Evolutionary conservation across 92 coral and sea anemone species (phyloP), one percentile per base, ranked within the genome.

Genomic region (Porites divaricata): DNA sequence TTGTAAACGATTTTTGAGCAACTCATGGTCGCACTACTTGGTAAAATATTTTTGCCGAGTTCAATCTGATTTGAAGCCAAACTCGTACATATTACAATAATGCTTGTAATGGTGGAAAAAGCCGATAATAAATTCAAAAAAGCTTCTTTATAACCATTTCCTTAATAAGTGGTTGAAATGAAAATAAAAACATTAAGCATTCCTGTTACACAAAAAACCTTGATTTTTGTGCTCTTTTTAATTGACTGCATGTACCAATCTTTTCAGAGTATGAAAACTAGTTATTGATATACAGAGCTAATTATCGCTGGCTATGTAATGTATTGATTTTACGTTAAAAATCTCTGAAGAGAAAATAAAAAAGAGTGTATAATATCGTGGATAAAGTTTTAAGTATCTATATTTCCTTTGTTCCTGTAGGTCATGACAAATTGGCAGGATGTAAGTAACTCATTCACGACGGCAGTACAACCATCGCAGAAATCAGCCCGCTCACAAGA

Each of bases 361-460:
- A 54, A 15, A 54, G 12, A 4, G 11, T 54, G 59, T 11, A 54
- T 54, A 10, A 28, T 19, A 35, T 35, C 45, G 45, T 28, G 17
- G 6, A 70, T 8, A 28, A 24, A 49, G 10, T 6, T 6, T 45
- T 49, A 7, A 48, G 51, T 17, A 24, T 49, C 19, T 9, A 19
- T 72, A 48, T 48, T 48, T 72, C 59, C 26, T 35, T 35, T 35
- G 45, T 35, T 35, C 59, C 10, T 54, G 12, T 72, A 72, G 76
- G 76, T 72, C 26, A 72, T 72, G 13, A 17, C 76, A 6, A 48
- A 35, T 58, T 16, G 76, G 58, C 10, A 50, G 76, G 59, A 45
- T 72, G 11, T 72, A 12, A 72, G 10, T 24, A 11, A 9, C 25
- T 64, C 9, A 67, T 28, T 13, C 8, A 16, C 52, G 53, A 17